phyloP scores from a whole-genome alignment of 2,888 invertebrate species.

The Orthosia gothica region DNA sequence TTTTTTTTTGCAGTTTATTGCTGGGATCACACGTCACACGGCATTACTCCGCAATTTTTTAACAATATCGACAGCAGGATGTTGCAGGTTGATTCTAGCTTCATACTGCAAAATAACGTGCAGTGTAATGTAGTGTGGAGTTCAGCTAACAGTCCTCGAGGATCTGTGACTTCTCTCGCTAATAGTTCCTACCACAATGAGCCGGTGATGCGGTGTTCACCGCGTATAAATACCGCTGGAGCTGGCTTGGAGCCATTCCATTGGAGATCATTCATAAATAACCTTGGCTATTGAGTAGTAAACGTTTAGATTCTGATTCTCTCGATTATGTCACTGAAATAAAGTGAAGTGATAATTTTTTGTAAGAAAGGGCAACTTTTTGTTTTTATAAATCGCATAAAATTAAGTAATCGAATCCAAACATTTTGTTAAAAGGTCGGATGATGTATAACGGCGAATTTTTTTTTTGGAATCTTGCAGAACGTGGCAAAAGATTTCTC shows the following conservation, averaged over 20 bases:
- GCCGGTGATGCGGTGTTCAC: slow-evolving; percentile 40
- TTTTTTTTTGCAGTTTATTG: no score
- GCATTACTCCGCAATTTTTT: no score
- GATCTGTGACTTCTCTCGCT: background rate
- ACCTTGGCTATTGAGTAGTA: slow-evolving; percentile 59
- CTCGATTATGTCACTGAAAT: slow-evolving; percentile 8
- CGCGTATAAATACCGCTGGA: slow-evolving; percentile 60
- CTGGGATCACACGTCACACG: no score
- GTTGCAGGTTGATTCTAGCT: no score
- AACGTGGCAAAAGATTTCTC: no score
- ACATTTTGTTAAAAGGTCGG: background rate
- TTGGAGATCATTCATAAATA: slow-evolving; percentile 65
- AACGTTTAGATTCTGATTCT: no score
- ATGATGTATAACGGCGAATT: background rate
- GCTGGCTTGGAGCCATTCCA: slow-evolving; percentile 63
- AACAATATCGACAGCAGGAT: no score
- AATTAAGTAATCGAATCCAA: background rate
- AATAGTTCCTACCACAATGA: slow-evolving; percentile 25
- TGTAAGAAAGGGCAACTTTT: background rate
- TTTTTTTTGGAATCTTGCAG: background rate
- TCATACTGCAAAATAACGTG: no score
- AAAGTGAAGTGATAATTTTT: background rate
- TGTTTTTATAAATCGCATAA: no score
- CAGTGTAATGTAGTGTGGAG: no score
- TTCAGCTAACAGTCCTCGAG: no score